Base-by-base conservation (phyloP, 2,888 invertebrate species). In the Acanthoscelides obtectus region DNA sequence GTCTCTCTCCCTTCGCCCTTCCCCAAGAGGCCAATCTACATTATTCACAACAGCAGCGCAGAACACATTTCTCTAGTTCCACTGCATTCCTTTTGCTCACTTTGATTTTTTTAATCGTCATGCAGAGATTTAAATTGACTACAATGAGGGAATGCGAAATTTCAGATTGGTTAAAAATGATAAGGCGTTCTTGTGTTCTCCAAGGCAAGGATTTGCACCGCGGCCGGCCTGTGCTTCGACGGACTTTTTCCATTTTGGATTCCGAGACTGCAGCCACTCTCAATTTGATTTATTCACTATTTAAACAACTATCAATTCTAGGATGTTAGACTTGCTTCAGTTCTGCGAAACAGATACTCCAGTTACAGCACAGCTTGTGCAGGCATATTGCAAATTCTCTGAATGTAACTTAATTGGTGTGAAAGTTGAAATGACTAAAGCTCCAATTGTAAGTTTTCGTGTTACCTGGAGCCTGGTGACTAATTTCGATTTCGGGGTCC, bases 11-110 rank as follows among this genome's bases (percentile, higher is more conserved):
- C 74, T 73, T 70, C 70, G 71, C 70, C 71, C 72, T 66, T 22
- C 66, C 72, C 71, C 73, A 69, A 68, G 72, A 71, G 70, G 64
- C 71, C 67, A 72, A 76, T 76, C 73, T 77, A 77, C 79, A 79
- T 79, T 79, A 79, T 78, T 79, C 77, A 79, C 78, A 74, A 72
- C 73, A 71, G 72, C 66, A 20, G 22, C 21, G 12, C 74, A 76
- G 78, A 77, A 77, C 78, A 78, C 77, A 76, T 78, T 78, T 79
- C 76, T 77, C 77, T 78, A 78, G 78, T 78, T 79, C 75, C 74
- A 78, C 77, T 74, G 75, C 78, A 79, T 79, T 79, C 78, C 77
- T 73, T 72, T 70, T 70, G 73, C 74, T 76, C 76, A 75, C 73
- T 70, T 73, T 73, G 64, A 69, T 76, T 73, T 75, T 78, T 77